phyloP scores from a whole-genome alignment of 2,113 vertebrate genomes.

The Vombatus ursinus region DNA sequence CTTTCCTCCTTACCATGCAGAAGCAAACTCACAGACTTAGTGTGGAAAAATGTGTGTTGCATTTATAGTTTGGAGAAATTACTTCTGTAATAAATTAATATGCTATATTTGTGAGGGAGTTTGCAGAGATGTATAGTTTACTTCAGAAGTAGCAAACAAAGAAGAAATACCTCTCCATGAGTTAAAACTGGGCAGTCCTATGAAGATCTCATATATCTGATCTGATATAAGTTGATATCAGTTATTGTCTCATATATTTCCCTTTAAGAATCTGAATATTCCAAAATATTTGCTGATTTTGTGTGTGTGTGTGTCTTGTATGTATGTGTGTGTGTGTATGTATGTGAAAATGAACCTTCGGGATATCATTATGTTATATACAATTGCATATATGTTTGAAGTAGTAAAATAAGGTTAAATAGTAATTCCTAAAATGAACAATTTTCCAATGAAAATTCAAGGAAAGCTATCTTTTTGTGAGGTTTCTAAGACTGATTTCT shows the following conservation, averaged over 20 bases:
- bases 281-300: neutral
- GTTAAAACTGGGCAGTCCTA: neutral
- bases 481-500: neutral
- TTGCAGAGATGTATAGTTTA: conserved; percentile 29
- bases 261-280: neutral
- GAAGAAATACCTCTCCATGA: neutral
- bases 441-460: neutral
- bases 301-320: neutral
- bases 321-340: neutral
- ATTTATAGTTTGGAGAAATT: conserved; percentile 58
- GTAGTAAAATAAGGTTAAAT: neutral
- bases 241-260: neutral
- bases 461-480: neutral
- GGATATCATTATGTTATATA: neutral
- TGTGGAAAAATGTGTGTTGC: conserved; percentile 53
- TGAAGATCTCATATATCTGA: neutral
- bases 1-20: conserved; percentile 58
- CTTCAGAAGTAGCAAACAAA: conserved; percentile 7
- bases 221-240: conserved; percentile 28
- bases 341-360: neutral
- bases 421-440: neutral
- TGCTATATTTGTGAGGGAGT: conserved; percentile 36
- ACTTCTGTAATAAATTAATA: conserved; percentile 31
- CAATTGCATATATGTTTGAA: neutral
- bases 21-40: conserved; percentile 65